Evolutionary conservation across 2,113 vertebrate species (phyloP).

Genomic region (Edolisoma coerulescens): DNA sequence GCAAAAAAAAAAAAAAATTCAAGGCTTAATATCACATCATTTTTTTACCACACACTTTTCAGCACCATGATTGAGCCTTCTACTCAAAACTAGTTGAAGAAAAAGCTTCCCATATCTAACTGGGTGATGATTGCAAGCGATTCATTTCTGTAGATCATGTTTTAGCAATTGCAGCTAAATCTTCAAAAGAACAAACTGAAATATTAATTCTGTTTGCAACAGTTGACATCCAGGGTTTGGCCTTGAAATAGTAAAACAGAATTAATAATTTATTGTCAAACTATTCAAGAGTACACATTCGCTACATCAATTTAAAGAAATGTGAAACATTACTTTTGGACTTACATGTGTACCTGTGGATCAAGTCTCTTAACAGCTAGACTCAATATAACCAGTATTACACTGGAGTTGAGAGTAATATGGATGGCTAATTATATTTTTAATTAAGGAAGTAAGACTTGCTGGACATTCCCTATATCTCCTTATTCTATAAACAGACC

Average conservation of each 20-base stretch:
- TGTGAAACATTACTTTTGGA: neutral
- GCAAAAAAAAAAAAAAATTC: neutral
- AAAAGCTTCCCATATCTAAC: neutral
- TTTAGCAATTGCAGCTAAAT: neutral
- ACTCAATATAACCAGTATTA: neutral
- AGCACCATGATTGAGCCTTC: neutral
- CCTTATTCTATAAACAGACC: neutral
- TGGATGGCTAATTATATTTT: neutral
- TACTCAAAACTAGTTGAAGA: neutral
- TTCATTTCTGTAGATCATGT: neutral
- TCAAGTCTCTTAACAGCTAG: neutral
- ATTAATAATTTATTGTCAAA: neutral
- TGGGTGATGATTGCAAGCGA: neutral
- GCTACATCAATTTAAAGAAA: neutral
- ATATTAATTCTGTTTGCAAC: neutral
- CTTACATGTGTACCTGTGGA: neutral
- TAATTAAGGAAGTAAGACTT: conserved; percentile 6
- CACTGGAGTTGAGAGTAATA: neutral
- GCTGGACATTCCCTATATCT: neutral
- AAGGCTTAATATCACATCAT: neutral
- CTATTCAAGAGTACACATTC: neutral
- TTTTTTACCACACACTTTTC: neutral
- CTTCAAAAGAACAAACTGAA: neutral
- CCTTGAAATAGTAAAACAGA: neutral
- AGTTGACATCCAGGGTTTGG: neutral